Percentiles rank a stretch among this genome's conserved stretches.
phyloP scores from a whole-genome alignment of 2,888 invertebrate species.

The Anorthoa munda region DNA sequence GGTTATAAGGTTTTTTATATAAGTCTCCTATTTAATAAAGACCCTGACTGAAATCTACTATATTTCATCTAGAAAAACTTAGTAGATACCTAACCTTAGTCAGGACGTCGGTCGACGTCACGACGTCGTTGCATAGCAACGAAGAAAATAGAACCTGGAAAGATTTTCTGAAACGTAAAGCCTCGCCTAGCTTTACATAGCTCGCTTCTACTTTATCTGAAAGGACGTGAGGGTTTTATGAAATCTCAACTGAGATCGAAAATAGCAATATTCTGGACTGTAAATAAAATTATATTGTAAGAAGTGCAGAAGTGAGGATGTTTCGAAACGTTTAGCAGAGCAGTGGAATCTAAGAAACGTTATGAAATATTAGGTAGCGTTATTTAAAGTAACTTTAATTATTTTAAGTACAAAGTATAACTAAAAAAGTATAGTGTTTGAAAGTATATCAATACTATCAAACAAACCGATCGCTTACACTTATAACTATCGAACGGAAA shows the following conservation, averaged over 20 bases:
- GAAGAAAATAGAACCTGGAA: conserved; percentile 18
- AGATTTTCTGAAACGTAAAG: conserved; percentile 17
- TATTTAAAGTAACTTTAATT: too few species aligned
- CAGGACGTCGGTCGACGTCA: too few species aligned
- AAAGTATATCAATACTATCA: too few species aligned
- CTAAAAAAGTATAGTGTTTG: too few species aligned
- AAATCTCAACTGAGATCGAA: conserved; percentile 31
- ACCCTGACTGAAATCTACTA: too few species aligned
- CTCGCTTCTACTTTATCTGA: conserved; percentile 10
- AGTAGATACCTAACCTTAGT: too few species aligned
- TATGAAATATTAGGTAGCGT: neutral
- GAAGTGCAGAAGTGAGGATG: neutral
- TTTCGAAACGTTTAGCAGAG: neutral
- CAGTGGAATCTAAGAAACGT: neutral
- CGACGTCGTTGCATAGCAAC: neutral
- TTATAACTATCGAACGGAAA: too few species aligned
- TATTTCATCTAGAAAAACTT: too few species aligned
- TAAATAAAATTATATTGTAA: conserved; percentile 8
- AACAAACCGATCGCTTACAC: too few species aligned
- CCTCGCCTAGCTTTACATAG: conserved; percentile 21
- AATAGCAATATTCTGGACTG: conserved; percentile 23
- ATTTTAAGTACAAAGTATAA: too few species aligned
- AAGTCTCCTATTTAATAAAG: too few species aligned
- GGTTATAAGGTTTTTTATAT: too few species aligned
- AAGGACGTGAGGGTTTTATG: conserved; percentile 31